A percentile compares a stretch with the other conserved stretches of the same genome.
Evolutionary conservation across 2,888 invertebrate genomes (phyloP).

Genomic region (Drosophila helvetica): DNA sequence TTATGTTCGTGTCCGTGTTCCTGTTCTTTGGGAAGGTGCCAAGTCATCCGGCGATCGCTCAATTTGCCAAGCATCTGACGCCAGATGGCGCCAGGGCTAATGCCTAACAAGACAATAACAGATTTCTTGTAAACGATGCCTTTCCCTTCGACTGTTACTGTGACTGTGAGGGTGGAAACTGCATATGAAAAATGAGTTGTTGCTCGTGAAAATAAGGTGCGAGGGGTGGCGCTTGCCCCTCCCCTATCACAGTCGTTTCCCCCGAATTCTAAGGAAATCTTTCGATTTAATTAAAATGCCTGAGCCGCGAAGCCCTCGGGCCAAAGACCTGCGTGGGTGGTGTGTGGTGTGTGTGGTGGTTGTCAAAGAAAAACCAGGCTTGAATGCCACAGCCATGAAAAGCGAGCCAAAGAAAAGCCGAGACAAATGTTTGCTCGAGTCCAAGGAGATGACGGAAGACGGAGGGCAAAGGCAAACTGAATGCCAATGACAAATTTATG

Average conservation of each 20-base stretch:
- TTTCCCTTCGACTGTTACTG: slow-evolving; percentile 27
- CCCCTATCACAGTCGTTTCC: neutral
- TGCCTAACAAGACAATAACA: slow-evolving; percentile 71
- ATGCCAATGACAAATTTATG: slow-evolving; percentile 80
- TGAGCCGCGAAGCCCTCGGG: slow-evolving; percentile 8
- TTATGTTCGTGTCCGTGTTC: slow-evolving; percentile 43
- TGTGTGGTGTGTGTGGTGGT: neutral
- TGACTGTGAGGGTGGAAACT: slow-evolving; percentile 42
- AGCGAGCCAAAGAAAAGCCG: slow-evolving; percentile 35
- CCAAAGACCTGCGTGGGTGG: slow-evolving; percentile 3
- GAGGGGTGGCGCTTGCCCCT: neutral
- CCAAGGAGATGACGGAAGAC: slow-evolving; percentile 8
- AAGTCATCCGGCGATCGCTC: slow-evolving; percentile 64
- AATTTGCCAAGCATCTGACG: slow-evolving; percentile 77
- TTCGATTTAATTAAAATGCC: slow-evolving; percentile 37
- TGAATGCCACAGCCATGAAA: slow-evolving; percentile 42
- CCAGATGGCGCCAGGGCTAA: slow-evolving; percentile 64
- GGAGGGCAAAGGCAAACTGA: slow-evolving; percentile 49
- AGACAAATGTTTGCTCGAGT: slow-evolving; percentile 58
- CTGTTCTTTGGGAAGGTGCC: slow-evolving; percentile 61
- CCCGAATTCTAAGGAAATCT: slow-evolving; percentile 27
- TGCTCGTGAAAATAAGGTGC: slow-evolving; percentile 27
- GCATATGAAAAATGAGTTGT: slow-evolving; percentile 55
- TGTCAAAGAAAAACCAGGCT: slow-evolving; percentile 34
- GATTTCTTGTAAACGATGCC: slow-evolving; percentile 72